A percentile compares a stretch with the other conserved stretches of the same genome.
Evolutionary conservation across 2,797 vertebrate species (phyloP).

Genomic region (Rhabdomys pumilio): DNA sequence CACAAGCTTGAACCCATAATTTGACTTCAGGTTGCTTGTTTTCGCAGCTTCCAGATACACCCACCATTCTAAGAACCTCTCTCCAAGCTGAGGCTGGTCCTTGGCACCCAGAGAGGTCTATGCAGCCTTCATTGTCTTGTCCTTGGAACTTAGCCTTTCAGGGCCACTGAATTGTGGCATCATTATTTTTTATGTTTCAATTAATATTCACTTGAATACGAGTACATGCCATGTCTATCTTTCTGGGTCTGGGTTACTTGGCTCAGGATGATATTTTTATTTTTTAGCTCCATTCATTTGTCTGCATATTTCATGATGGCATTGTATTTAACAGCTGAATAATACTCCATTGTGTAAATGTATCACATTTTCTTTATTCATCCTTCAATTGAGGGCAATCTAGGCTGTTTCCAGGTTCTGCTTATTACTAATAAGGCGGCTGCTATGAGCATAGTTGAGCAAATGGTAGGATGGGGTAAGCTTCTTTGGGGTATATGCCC

Average conservation of each 20-base stretch:
- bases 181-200: not conserved
- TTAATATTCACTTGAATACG: not conserved
- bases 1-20: too few relatives aligned
- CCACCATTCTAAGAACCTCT: too few relatives aligned
- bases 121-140: accelerated
- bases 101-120: not conserved
- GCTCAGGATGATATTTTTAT: not conserved
- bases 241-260: not conserved
- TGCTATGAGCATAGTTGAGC: not conserved
- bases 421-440: not conserved
- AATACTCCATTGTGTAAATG: not conserved
- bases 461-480: not conserved
- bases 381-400: not conserved
- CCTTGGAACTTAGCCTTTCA: not conserved
- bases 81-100: too few relatives aligned
- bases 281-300: not conserved
- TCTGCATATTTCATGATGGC: not conserved
- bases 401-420: not conserved
- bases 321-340: not conserved
- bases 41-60: too few relatives aligned
- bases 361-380: not conserved
- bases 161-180: not conserved
- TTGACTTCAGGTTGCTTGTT: not conserved
- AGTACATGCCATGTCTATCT: not conserved
- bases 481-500: not conserved